Percentiles rank a stretch among this genome's conserved stretches.
phyloP scores from a whole-genome alignment of 2,113 vertebrate genomes.

The Heliornis fulica region DNA sequence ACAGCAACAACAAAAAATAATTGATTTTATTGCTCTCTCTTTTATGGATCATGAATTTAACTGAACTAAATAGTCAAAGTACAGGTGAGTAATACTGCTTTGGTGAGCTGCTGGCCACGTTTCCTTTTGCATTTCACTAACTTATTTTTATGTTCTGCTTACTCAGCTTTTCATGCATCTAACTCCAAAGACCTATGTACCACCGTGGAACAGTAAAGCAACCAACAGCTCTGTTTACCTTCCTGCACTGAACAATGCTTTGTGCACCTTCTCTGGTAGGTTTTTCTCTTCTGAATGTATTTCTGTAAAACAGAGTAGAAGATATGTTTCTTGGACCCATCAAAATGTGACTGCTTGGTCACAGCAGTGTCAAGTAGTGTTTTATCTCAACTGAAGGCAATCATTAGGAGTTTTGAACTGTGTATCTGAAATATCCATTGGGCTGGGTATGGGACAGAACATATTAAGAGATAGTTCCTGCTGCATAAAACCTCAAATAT shows the following conservation, averaged over 20 bases:
- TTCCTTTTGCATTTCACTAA: slow-evolving; percentile 21
- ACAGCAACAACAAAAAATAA: neutral
- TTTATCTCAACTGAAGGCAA: neutral
- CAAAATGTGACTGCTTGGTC: neutral
- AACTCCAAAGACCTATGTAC: neutral
- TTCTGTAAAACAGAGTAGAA: neutral
- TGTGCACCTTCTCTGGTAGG: neutral
- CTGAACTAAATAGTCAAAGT: slow-evolving; percentile 48
- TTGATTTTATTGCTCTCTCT: slow-evolving; percentile 50
- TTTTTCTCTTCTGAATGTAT: neutral
- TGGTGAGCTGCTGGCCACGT: slow-evolving; percentile 38
- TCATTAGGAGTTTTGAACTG: neutral
- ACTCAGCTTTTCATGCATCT: slow-evolving; percentile 32
- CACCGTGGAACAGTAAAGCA: neutral
- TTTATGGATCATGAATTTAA: slow-evolving; percentile 72
- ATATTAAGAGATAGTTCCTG: neutral
- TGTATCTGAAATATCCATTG: neutral
- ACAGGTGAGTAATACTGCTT: slow-evolving; percentile 37
- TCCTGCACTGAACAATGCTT: neutral
- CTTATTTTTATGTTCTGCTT: neutral
- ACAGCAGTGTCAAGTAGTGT: neutral
- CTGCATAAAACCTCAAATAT: neutral
- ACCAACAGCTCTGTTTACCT: neutral
- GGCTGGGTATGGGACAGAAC: neutral
- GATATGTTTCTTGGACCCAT: neutral